phyloP scores from a whole-genome alignment of 2,888 invertebrate species.

The Bursaphelenchus okinawaensis region DNA sequence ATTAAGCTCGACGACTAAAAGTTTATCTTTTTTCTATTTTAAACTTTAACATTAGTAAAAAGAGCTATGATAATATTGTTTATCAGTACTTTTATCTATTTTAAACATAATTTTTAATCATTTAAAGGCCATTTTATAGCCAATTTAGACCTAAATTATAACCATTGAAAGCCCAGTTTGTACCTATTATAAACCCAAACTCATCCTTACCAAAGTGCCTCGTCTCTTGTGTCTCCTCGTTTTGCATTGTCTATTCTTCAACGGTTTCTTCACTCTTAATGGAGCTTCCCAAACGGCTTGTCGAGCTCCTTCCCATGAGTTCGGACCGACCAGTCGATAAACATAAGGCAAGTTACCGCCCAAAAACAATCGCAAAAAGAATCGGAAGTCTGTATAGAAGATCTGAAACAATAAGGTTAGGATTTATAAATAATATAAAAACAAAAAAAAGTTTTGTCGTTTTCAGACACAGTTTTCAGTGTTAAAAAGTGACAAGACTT shows the following conservation, averaged over 20 bases:
- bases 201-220: conserved; percentile 34
- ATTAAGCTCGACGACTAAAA: neutral
- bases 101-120: no score
- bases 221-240: conserved; percentile 45
- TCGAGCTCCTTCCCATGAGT: conserved; percentile 43
- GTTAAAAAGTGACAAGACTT: no score
- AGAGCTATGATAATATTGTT: neutral
- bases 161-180: no score
- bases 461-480: neutral
- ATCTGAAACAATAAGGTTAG: conserved; percentile 26
- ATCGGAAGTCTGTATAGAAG: conserved; percentile 36
- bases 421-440: conserved; percentile 4
- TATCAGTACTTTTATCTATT: no score
- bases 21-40: neutral
- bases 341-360: conserved; percentile 54
- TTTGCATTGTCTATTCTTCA: conserved; percentile 44
- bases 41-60: neutral
- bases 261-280: conserved; percentile 43
- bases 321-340: conserved; percentile 48
- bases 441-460: neutral
- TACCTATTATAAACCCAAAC: no score
- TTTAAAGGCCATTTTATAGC: no score
- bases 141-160: no score
- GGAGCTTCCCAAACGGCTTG: conserved; percentile 39
- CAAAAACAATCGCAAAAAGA: conserved; percentile 44